Evolutionary conservation across 2,888 invertebrate species (phyloP), one percentile per base, ranked within the genome.

Genomic region (Sphaerophoria rueppellii): DNA sequence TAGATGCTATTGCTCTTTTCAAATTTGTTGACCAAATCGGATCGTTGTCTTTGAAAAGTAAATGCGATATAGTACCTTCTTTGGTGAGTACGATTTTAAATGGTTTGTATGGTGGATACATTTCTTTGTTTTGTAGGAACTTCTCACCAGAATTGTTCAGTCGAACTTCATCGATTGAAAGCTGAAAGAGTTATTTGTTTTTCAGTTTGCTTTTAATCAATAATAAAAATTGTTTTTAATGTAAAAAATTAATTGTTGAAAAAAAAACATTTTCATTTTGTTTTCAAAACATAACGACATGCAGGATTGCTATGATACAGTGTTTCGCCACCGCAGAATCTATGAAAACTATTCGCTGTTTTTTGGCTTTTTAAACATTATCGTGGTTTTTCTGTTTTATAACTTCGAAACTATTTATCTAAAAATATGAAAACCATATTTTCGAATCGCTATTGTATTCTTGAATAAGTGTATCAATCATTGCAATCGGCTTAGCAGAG

Each of bases 11-110:
- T 0, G 94, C 95, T 63, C 95, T 91, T 89, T 95, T 95, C 73
- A 95, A 93, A 88, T 95, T 95, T 32, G 93, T 93, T 0, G 94
- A 93, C 95, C 95, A 95, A 0, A 93, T 91, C 0, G 94, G 93
- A 87, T 95, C 95, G 35, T 90, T 89, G 3, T 92, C 91, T 83
- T 92, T 92, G 72, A 92, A 92, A 24, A 90, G 87, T 82, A 92
- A 87, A 87, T 91, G 90, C 4, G 91, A 89, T 34, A 92, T 90
- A 7, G 89, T 89, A 3, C 91, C 91, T n/a, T 91, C 89, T 32
- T 88, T 78, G n/a, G 89, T 90, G 3, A 91, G 88, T 1, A 89
- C 89, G 40, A 92, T 90, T 88, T 90, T 91, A 65, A 92, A 92
- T 11, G 92, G 92, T 58, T 92, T 91, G 61, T 92, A 92, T 3